Conservation (phyloP, 1,140 invertebrate species). For the Physella acuta region DNA sequence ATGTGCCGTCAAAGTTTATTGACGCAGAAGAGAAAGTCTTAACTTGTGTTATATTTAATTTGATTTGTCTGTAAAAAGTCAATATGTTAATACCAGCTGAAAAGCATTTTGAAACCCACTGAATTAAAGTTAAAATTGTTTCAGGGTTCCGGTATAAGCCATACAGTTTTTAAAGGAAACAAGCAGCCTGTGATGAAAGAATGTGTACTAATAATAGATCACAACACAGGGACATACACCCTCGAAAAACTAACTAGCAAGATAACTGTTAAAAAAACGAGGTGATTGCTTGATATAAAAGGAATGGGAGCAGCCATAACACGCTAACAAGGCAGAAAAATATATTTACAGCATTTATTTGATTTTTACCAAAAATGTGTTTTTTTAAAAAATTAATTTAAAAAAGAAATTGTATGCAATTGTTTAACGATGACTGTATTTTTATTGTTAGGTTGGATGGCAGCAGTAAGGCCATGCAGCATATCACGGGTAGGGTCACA, state of each 20-base stretch:
- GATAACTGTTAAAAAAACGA: constrained; percentile 92
- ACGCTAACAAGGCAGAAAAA: too few relatives aligned
- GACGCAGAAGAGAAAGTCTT: too few relatives aligned
- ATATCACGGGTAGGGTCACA: constrained; percentile 39
- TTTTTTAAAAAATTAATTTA: background rate
- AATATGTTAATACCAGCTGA: too few relatives aligned
- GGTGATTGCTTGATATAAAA: constrained; percentile 70
- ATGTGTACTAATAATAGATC: constrained; percentile 92
- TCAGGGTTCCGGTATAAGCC: constrained; percentile 81
- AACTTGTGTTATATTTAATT: too few relatives aligned
- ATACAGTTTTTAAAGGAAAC: constrained; percentile 92
- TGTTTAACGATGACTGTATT: too few relatives aligned
- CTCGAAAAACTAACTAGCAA: constrained; percentile 86
- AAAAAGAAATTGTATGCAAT: too few relatives aligned
- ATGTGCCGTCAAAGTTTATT: too few relatives aligned
- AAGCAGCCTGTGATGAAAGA: constrained; percentile 81
- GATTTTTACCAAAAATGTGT: background rate
- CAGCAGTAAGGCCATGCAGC: constrained; percentile 36
- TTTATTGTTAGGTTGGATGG: constrained; percentile 40
- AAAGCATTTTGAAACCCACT: too few relatives aligned
- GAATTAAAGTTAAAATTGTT: too few relatives aligned
- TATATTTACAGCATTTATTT: too few relatives aligned
- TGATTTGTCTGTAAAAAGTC: too few relatives aligned
- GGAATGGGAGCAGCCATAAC: too few relatives aligned
- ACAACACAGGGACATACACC: constrained; percentile 85